Percentiles rank a stretch among this genome's conserved stretches.
Evolutionary conservation across 2,113 vertebrate species (phyloP).

Genomic region (Pyrgilauda ruficollis): DNA sequence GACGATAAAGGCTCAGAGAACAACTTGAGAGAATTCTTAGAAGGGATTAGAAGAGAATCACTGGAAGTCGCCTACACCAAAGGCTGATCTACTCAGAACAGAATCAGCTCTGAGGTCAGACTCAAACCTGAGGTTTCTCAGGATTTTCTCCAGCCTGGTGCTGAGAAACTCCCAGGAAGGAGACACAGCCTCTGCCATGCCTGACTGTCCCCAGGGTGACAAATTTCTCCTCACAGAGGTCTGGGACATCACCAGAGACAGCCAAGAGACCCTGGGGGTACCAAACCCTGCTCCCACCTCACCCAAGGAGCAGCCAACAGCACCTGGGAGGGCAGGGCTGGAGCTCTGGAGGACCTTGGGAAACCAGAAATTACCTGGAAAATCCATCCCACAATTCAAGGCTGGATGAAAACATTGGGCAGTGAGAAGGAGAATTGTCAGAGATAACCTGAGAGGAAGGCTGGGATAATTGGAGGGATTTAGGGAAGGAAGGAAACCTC

Average conservation of each 20-base stretch:
- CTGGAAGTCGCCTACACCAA: background rate
- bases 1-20: background rate
- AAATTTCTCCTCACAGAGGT: background rate
- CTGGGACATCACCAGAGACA: background rate
- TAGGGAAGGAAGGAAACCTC: background rate
- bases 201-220: background rate
- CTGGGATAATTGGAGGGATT: background rate
- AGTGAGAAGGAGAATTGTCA: background rate
- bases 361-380: background rate
- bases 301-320: background rate
- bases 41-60: background rate
- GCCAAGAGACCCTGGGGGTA: background rate
- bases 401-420: background rate
- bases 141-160: background rate
- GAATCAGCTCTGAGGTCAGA: background rate
- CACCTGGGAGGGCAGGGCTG: background rate
- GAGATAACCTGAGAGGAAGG: background rate
- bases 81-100: background rate
- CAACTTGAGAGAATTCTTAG: background rate
- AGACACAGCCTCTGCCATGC: background rate
- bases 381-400: background rate
- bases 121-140: background rate
- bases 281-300: background rate
- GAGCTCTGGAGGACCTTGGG: background rate
- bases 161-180: background rate